Base-by-base conservation (phyloP, 2,797 vertebrate genomes). In the Girardinus metallicus region DNA sequence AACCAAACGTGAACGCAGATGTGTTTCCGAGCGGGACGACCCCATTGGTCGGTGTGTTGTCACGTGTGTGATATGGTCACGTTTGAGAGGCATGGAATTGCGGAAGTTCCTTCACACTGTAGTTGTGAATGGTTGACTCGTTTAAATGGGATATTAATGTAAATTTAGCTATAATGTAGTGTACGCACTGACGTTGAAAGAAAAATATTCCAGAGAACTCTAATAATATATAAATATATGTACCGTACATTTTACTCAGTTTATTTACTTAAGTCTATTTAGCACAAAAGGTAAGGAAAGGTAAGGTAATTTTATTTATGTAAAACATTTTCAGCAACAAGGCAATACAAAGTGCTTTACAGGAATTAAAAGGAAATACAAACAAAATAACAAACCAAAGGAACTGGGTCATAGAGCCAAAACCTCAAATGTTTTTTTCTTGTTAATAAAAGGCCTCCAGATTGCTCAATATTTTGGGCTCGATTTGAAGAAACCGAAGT, bases 21-120 rank as follows among this genome's bases (percentile, higher is more conserved):
- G 78, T 85, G 2, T 44, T n/a, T n/a, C 2, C 39, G 36, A 39
- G 46, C 34, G 1, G 26, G 1, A 62, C 44, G 3, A 16, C 82
- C 18, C 62, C 36, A 94, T 94, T 95, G 93, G 95, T 79, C 60
- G 36, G 64, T 57, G 34, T 0, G 0, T 1, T 0, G 23, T 86
- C 57, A 88, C 80, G 2, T 64, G 85, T 23, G 0, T 0, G 3
- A 3, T 7, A n/a, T 57, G 21, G 86, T 95, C 95, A 95, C 92
- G 93, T 95, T 95, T 94, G 74, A 78, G 26, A 86, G 66, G 94
- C 93, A 78, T 94, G 94, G 83, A 57, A 83, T 87, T 16, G 57
- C 87, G 86, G 91, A 91, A 88, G 85, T 89, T 9, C 62, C 75
- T 70, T 83, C 39, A 75, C 10, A 57, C 4, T 0, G n/a, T 18